phyloP scores from a whole-genome alignment of 2,797 vertebrate species.

The Scomberomorus guttatus region DNA sequence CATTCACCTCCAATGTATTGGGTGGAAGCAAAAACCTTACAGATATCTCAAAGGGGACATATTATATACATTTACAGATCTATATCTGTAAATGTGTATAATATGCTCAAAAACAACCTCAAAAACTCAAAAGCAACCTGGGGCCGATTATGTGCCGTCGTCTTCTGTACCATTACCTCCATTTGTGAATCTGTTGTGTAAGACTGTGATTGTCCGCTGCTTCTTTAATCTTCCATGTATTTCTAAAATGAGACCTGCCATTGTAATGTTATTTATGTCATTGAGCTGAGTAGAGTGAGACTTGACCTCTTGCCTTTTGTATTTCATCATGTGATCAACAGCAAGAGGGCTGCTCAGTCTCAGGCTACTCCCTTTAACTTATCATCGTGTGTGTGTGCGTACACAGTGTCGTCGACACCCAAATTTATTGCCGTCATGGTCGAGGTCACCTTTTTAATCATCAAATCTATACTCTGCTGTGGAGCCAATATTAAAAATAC shows the following conservation, averaged over 20 bases:
- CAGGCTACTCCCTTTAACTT: conserved; percentile 17
- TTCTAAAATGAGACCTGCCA: not conserved
- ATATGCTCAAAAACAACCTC: too few relatives aligned
- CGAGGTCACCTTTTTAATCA: conserved; percentile 48
- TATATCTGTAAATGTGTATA: too few relatives aligned
- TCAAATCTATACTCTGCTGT: conserved; percentile 38
- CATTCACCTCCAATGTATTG: too few relatives aligned
- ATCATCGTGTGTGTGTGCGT: conserved; percentile 36
- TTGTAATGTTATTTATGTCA: conserved; percentile 24
- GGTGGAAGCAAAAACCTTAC: too few relatives aligned
- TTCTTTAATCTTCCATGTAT: not conserved
- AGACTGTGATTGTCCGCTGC: not conserved
- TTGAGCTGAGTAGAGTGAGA: conserved; percentile 13
- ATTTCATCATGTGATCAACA: not conserved
- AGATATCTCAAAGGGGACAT: too few relatives aligned
- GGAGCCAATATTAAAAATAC: conserved; percentile 40
- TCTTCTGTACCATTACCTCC: too few relatives aligned
- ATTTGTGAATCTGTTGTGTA: not conserved
- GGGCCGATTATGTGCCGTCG: too few relatives aligned
- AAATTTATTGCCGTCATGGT: conserved; percentile 29
- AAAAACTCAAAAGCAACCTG: too few relatives aligned
- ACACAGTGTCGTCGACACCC: not conserved
- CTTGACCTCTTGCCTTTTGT: conserved; percentile 12
- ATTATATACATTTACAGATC: too few relatives aligned
- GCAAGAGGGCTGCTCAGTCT: not conserved